These are phyloP conservation scores for Dolichoris vasculosae DNA, from an alignment of 1,140 invertebrate species.

Conservation along the genomic window DNA sequence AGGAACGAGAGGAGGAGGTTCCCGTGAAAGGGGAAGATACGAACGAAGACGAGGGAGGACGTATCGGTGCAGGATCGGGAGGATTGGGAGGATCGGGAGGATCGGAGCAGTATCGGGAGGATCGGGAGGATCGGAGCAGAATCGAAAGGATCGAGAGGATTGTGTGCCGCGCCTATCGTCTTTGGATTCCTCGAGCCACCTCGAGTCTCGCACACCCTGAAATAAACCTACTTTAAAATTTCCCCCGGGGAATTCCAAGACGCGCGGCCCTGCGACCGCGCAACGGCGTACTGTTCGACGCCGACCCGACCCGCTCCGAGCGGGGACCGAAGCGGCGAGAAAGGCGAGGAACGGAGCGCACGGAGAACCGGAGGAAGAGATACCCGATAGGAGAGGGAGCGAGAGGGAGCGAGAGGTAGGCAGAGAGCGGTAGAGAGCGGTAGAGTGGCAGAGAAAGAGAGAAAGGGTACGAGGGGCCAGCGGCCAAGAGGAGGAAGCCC, in stretches of 20 bases:
- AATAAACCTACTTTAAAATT: too few relatives aligned
- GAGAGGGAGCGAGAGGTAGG: constrained; percentile 34
- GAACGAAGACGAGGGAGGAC: background rate
- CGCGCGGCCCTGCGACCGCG: background rate
- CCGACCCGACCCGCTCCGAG: background rate
- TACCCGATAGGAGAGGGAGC: constrained; percentile 47
- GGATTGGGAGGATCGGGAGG: background rate
- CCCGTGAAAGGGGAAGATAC: background rate
- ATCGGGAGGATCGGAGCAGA: background rate
- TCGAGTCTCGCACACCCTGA: background rate
- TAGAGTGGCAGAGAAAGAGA: constrained; percentile 45
- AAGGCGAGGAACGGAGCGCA: background rate
- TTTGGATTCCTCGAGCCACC: background rate
- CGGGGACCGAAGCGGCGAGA: background rate
- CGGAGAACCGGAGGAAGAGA: constrained; percentile 39
- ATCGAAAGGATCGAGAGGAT: background rate
- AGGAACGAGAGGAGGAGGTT: background rate
- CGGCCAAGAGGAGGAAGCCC: constrained; percentile 47
- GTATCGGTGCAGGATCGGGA: background rate
- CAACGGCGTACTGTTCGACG: background rate
- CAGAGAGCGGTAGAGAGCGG: constrained; percentile 49
- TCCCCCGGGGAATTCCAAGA: constrained; percentile 39
- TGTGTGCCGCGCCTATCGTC: constrained; percentile 18
- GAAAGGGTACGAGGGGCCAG: background rate
- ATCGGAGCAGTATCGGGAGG: background rate